phyloP scores from a whole-genome alignment of 2,113 vertebrate genomes.

The Cinclus cinclus region DNA sequence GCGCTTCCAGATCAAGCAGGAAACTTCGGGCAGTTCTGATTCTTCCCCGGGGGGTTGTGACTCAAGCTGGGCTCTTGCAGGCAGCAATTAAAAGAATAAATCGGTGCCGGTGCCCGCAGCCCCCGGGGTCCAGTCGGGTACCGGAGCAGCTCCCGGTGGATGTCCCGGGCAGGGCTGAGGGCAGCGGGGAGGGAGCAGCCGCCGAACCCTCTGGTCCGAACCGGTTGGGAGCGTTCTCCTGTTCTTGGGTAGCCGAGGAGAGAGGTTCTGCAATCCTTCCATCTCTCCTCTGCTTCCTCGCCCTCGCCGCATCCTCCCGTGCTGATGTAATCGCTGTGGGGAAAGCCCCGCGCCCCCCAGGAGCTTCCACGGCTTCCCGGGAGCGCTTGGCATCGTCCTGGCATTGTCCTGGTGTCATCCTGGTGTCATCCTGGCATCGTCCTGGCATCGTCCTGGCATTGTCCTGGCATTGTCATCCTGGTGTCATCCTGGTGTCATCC shows the following conservation, averaged over 20 bases:
- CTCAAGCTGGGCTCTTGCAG: background rate
- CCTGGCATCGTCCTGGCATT: too few species aligned
- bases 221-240: background rate
- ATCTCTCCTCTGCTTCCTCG: constrained; percentile 31
- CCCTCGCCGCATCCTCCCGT: constrained; percentile 37
- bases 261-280: background rate
- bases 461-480: too few species aligned
- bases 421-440: too few species aligned
- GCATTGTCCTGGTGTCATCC: too few species aligned
- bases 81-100: background rate
- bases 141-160: background rate
- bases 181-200: background rate
- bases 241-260: background rate
- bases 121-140: background rate
- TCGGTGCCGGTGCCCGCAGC: background rate
- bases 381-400: rapidly evolving
- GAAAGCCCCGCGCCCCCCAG: background rate
- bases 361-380: background rate
- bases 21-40: background rate
- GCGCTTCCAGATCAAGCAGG: background rate
- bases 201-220: background rate
- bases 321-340: too few species aligned
- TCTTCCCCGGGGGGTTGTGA: background rate
- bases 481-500: too few species aligned
- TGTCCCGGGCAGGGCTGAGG: background rate